Conservation (phyloP, 2,113 vertebrate species). For the Onychorhynchus coronatus region DNA sequence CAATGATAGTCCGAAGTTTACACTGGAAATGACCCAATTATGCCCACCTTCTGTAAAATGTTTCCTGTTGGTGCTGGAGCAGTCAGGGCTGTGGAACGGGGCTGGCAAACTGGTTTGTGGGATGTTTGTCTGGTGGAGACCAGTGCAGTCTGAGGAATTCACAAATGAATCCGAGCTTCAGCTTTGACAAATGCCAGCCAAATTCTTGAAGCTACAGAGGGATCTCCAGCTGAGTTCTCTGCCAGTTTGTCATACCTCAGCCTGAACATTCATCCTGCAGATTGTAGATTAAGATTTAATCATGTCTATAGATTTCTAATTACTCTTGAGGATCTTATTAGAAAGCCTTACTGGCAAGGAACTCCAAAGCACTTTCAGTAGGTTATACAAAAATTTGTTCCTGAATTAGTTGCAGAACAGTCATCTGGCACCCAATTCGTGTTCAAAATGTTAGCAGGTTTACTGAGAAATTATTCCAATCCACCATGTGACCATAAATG, state of each 20-base stretch:
- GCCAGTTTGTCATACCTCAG: neutral
- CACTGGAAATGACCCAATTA: neutral
- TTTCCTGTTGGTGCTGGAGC: neutral
- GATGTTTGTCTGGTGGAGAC: neutral
- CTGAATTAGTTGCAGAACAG: slow-evolving; percentile 29
- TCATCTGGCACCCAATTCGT: slow-evolving; percentile 24
- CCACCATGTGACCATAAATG: slow-evolving; percentile 3
- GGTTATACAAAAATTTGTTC: slow-evolving; percentile 45
- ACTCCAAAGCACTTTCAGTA: slow-evolving; percentile 15
- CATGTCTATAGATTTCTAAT: slow-evolving; percentile 48
- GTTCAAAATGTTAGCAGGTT: slow-evolving; percentile 39
- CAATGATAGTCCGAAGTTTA: neutral
- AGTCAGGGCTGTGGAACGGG: neutral
- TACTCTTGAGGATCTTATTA: slow-evolving; percentile 45
- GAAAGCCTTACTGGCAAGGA: slow-evolving; percentile 32
- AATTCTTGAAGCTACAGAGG: neutral
- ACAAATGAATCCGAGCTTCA: neutral
- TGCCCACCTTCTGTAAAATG: neutral
- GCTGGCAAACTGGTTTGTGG: neutral
- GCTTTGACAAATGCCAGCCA: neutral
- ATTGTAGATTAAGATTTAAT: slow-evolving; percentile 62
- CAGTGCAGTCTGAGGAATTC: neutral
- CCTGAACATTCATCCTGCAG: slow-evolving; percentile 37
- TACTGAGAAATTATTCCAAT: slow-evolving; percentile 53
- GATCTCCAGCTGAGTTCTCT: neutral